Evolutionary conservation across 2,797 vertebrate species (phyloP).

Genomic region (Gobio occitaniae): DNA sequence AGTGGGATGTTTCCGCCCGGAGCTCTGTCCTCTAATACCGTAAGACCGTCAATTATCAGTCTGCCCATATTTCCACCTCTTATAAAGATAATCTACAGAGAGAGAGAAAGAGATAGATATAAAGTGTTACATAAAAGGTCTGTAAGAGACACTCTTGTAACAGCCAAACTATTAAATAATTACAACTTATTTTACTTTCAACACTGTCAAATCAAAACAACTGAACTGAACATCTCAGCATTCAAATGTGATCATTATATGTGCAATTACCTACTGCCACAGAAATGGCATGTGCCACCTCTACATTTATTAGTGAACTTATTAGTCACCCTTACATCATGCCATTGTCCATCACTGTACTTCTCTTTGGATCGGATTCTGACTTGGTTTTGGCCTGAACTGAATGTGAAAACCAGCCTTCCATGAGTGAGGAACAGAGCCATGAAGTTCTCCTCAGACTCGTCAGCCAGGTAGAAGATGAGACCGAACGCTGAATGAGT

Average conservation of each 20-base stretch:
- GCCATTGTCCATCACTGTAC: slow-evolving; percentile 91
- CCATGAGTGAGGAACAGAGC: slow-evolving; percentile 87
- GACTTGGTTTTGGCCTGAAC: slow-evolving; percentile 82
- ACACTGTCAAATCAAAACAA: background rate
- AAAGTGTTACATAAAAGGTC: background rate
- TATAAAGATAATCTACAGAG: slow-evolving; percentile 84
- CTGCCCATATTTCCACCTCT: slow-evolving; percentile 82
- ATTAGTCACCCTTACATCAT: slow-evolving; percentile 79
- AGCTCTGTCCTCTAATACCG: slow-evolving; percentile 81
- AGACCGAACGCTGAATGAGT: slow-evolving; percentile 89
- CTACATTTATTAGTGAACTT: background rate
- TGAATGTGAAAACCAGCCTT: slow-evolving; percentile 88
- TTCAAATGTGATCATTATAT: background rate
- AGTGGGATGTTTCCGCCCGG: slow-evolving; percentile 69
- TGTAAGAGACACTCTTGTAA: too few species aligned
- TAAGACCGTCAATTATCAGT: slow-evolving; percentile 87
- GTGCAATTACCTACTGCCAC: background rate
- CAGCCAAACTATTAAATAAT: background rate
- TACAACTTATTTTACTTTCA: background rate
- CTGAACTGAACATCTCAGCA: background rate
- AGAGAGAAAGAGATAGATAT: slow-evolving; percentile 40
- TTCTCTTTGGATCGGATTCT: slow-evolving; percentile 87
- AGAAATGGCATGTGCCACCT: background rate
- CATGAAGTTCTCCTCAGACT: slow-evolving; percentile 88
- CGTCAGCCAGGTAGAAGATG: slow-evolving; percentile 89